phyloP scores from a whole-genome alignment of 2,113 vertebrate genomes.

The Hystrix brachyura region DNA sequence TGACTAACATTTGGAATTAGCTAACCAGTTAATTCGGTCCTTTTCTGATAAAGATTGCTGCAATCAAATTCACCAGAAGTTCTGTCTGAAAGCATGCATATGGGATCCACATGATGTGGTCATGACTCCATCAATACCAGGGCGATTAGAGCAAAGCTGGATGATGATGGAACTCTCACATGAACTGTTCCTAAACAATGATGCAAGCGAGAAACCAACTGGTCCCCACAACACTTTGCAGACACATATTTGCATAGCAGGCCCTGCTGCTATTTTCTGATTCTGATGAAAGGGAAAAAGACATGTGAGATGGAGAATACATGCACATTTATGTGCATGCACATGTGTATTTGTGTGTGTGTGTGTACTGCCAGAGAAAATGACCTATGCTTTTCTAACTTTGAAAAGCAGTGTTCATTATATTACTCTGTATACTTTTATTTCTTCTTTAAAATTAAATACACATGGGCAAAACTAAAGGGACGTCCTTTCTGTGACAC shows the following conservation, averaged over 20 bases:
- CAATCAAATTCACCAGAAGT: slow-evolving; percentile 54
- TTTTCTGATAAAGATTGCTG: slow-evolving; percentile 68
- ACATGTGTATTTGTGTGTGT: background rate
- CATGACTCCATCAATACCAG: slow-evolving; percentile 64
- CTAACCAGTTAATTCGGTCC: slow-evolving; percentile 45
- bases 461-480: background rate
- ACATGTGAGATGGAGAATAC: background rate
- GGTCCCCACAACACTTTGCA: slow-evolving; percentile 43
- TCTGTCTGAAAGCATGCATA: slow-evolving; percentile 54
- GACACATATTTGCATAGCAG: slow-evolving; percentile 77
- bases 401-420: background rate
- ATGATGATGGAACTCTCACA: slow-evolving; percentile 71
- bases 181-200: slow-evolving; percentile 82
- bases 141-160: slow-evolving; percentile 68
- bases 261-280: slow-evolving; percentile 68
- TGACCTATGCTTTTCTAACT: background rate
- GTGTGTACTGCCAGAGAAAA: background rate
- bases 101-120: slow-evolving; percentile 78
- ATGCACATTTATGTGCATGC: background rate
- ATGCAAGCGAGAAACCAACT: slow-evolving; percentile 71
- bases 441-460: slow-evolving; percentile 73
- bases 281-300: slow-evolving; percentile 68
- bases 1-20: slow-evolving; percentile 72
- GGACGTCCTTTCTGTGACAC: background rate
- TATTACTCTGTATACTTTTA: slow-evolving; percentile 55